These are phyloP conservation scores for Genyomyrus donnyi DNA, from an alignment of 2,113 vertebrate genomes.

Conservation along the genomic window DNA sequence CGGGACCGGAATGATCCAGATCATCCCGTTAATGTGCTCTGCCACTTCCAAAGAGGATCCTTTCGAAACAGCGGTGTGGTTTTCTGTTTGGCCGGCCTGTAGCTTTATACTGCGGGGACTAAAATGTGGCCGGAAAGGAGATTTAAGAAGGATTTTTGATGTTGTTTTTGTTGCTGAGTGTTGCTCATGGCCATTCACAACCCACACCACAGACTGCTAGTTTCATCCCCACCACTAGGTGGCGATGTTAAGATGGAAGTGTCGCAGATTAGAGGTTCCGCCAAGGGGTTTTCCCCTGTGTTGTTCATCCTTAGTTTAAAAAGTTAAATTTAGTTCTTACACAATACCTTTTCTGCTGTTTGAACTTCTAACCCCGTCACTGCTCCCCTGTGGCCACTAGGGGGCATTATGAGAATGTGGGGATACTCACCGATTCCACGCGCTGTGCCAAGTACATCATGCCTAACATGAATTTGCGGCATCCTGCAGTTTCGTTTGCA, in stretches of 20 bases:
- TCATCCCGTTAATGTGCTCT: neutral
- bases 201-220: neutral
- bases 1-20: neutral
- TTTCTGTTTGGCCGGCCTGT: neutral
- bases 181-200: neutral
- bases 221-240: neutral
- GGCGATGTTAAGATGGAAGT: neutral
- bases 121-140: neutral
- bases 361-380: neutral
- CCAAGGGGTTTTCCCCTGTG: conserved; percentile 5
- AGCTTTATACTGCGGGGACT: neutral
- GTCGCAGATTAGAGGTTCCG: neutral
- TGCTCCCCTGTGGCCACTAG: conserved; percentile 9
- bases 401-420: conserved; percentile 28
- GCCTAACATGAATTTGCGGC: neutral
- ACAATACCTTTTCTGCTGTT: neutral
- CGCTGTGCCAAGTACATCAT: neutral
- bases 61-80: neutral
- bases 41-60: neutral
- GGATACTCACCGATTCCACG: neutral
- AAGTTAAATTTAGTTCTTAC: neutral
- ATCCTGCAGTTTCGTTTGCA: neutral
- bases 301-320: conserved; percentile 13
- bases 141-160: neutral
- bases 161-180: neutral